A percentile compares a stretch with the other conserved stretches of the same genome.
These are phyloP conservation scores for Leptogaster cylindrica DNA, from an alignment of 2,888 invertebrate species.

Conservation along the genomic window DNA sequence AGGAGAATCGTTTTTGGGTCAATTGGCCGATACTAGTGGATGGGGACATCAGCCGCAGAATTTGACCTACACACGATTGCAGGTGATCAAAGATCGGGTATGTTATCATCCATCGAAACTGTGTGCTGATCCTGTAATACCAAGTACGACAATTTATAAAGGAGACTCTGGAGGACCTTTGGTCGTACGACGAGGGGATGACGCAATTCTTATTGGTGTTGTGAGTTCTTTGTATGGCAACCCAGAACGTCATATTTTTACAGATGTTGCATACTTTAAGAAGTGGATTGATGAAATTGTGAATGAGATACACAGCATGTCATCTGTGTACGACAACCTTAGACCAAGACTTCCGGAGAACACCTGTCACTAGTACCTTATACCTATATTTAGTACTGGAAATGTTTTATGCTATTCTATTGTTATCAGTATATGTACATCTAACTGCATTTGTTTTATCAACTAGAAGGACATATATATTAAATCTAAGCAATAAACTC, in stretches of 20 bases:
- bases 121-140: background rate
- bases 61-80: background rate
- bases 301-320: background rate
- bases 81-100: background rate
- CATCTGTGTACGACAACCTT: background rate
- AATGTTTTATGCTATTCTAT: too few species aligned
- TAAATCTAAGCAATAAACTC: too few species aligned
- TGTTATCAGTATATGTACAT: too few species aligned
- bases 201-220: background rate
- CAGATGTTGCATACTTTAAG: slow-evolving; percentile 3
- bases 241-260: background rate
- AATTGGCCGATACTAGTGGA: slow-evolving; percentile 2
- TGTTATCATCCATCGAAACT: background rate
- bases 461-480: too few species aligned
- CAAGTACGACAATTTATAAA: background rate
- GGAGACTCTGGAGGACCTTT: background rate
- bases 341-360: background rate
- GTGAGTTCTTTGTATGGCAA: background rate
- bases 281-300: background rate
- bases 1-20: background rate
- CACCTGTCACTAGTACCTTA: too few species aligned
- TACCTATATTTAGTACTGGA: too few species aligned
- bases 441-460: too few species aligned
- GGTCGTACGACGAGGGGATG: background rate
- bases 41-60: background rate